Evolutionary conservation across 2,113 vertebrate genomes (phyloP), one percentile per base, ranked within the genome.

Genomic region (Paramormyrops kingsleyae): DNA sequence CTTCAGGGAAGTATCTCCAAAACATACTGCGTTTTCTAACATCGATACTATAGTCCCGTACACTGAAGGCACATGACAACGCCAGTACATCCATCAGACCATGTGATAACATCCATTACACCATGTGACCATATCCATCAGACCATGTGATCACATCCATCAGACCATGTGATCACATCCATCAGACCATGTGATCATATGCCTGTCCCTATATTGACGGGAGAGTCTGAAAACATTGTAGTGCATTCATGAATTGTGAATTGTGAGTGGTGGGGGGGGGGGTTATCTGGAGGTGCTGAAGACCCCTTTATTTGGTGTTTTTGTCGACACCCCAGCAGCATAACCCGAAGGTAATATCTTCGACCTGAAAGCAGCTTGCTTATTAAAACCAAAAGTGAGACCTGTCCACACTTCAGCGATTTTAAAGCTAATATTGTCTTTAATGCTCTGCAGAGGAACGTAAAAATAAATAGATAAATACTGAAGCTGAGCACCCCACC

Each of bases 1-100:
- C 88, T 91, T 95, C 94, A 90, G 88, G 93, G 92, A 93, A 89
- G 31, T 94, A 31, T 77, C 15, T 74, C 31, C 66, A 35, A 74
- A 35, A 74, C 4, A 19, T 80, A 77, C 9, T 19, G 6, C 5
- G 2, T 80, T 80, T 80, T 17, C 15, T 39, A 80, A 39, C 74
- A 5, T 80, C 35, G 6, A 77, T 35, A 77, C 35, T 6, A 17
- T 35, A 17, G 3, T 77, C 74, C 13, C 12, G 5, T 17, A 39
- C 15, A 8, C 70, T 35, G 9, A 39, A 17, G 35, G 39, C 70
- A 42, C 74, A 42, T 80, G 31, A 5, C 74, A 19, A 39, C 0
- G 3, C n/a, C 27, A 70, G 62, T 27, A 27, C 4, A 13, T 35
- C 70, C 31, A 39, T 77, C 70, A 77, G 15, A 39, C 70, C 66